phyloP scores from a whole-genome alignment of 1,140 invertebrate genomes.

The Listronotus oregonensis region DNA sequence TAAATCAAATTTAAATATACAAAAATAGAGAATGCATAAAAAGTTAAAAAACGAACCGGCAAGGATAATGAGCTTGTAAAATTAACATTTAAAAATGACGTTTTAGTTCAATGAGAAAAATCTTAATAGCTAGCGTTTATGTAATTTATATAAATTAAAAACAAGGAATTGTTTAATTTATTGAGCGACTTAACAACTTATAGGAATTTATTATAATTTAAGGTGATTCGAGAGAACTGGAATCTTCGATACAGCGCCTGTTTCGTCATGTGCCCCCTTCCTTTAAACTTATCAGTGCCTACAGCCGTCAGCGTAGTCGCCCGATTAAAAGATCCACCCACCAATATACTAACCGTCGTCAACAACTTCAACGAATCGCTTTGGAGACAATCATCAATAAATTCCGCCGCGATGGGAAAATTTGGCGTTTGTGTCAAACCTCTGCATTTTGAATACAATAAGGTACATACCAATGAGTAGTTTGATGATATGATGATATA shows the following conservation, averaged over 20 bases:
- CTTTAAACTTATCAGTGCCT: slow-evolving; percentile 64
- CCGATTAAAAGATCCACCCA: slow-evolving; percentile 61
- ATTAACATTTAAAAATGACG: too few relatives aligned
- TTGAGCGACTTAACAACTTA: too few relatives aligned
- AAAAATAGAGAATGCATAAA: not conserved
- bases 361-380: slow-evolving; percentile 59
- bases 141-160: too few relatives aligned
- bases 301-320: slow-evolving; percentile 71
- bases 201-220: too few relatives aligned
- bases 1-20: slow-evolving; percentile 49
- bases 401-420: slow-evolving; percentile 56
- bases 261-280: slow-evolving; percentile 82
- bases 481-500: slow-evolving; percentile 7
- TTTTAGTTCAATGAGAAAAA: too few relatives aligned
- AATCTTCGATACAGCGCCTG: slow-evolving; percentile 91
- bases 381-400: slow-evolving; percentile 30
- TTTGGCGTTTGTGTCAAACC: slow-evolving; percentile 94
- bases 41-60: too few relatives aligned
- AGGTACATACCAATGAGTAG: too few relatives aligned
- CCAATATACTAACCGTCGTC: slow-evolving; percentile 65
- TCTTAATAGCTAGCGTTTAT: too few relatives aligned
- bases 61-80: too few relatives aligned
- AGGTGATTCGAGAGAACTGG: slow-evolving; percentile 91
- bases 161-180: too few relatives aligned
- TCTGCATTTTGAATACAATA: slow-evolving; percentile 87